These are phyloP conservation scores for Calliphora vicina DNA, from an alignment of 1,140 invertebrate genomes.

Conservation along the genomic window DNA sequence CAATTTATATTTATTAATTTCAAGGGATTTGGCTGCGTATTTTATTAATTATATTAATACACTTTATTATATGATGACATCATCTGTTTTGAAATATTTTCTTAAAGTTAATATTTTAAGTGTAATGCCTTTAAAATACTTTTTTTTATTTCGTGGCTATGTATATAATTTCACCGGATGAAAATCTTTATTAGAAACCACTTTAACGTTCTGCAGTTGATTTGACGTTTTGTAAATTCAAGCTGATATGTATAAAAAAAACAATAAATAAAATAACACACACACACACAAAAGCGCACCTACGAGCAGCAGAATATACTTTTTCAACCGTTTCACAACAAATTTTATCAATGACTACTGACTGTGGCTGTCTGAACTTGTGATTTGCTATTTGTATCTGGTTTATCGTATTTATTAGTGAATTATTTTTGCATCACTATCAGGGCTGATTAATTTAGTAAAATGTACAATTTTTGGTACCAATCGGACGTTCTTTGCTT, in stretches of 20 bases:
- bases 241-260: neutral
- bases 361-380: neutral
- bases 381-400: neutral
- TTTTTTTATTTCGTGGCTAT: neutral
- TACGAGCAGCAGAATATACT: neutral
- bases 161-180: neutral
- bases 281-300: neutral
- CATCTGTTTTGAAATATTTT: neutral
- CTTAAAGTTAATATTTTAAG: neutral
- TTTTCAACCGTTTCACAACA: constrained; percentile 12
- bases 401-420: neutral
- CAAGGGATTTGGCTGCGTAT: neutral
- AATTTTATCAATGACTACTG: constrained; percentile 14
- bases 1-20: neutral
- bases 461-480: no score
- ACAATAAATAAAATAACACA: neutral
- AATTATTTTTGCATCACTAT: neutral
- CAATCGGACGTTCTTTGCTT: neutral
- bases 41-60: neutral
- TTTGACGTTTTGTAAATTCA: neutral
- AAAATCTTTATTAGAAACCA: neutral
- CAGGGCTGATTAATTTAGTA: neutral
- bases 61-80: constrained; percentile 22
- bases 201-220: neutral
- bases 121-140: neutral